phyloP scores from a whole-genome alignment of 2,888 invertebrate species.

The Acanthosepion esculentum region DNA sequence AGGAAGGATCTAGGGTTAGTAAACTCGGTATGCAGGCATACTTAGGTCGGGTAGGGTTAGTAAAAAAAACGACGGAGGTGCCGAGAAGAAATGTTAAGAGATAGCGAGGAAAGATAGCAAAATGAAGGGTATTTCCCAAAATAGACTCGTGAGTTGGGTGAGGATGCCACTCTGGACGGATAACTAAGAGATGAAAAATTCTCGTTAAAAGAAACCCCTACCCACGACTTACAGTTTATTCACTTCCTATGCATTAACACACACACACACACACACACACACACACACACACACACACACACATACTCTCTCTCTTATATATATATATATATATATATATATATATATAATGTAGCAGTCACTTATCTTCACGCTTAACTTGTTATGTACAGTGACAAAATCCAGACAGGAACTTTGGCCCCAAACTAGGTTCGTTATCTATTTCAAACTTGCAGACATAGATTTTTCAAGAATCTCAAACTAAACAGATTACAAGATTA shows the following conservation, averaged over 20 bases:
- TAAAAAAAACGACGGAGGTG: neutral
- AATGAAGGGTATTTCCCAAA: neutral
- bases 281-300: no score
- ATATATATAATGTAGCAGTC: no score
- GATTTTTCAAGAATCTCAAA: no score
- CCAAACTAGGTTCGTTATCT: neutral
- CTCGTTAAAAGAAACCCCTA: neutral
- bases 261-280: no score
- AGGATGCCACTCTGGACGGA: neutral
- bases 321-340: no score
- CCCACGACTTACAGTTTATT: neutral
- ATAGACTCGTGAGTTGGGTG: neutral
- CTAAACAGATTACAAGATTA: no score
- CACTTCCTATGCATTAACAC: neutral
- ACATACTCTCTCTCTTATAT: no score
- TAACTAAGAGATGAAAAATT: neutral
- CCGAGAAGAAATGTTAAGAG: neutral
- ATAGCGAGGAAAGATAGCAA: slow-evolving; percentile 38
- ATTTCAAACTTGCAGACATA: neutral
- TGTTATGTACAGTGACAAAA: neutral
- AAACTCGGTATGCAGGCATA: neutral
- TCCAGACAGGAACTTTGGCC: neutral
- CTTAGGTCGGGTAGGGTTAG: neutral
- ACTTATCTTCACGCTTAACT: neutral
- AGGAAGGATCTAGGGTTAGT: neutral